Conservation (phyloP, 2,113 vertebrate genomes). For the Balaeniceps rex region DNA sequence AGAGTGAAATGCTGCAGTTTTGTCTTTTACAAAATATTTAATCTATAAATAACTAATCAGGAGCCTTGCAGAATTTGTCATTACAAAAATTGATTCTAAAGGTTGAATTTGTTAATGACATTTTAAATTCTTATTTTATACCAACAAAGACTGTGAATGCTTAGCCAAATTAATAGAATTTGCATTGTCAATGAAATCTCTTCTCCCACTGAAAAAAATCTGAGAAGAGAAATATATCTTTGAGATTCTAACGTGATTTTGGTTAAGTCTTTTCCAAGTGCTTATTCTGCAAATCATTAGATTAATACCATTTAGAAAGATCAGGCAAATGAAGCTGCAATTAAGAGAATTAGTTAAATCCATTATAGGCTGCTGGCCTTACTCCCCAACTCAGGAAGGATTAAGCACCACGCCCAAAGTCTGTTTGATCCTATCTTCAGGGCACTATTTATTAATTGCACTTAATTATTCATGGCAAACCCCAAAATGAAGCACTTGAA, state of each 20-base stretch:
- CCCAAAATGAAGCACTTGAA: constrained; percentile 43
- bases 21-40: neutral
- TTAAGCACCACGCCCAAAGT: constrained; percentile 64
- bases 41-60: constrained; percentile 18
- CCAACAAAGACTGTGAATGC: neutral
- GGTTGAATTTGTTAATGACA: constrained; percentile 22
- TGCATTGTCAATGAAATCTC: constrained; percentile 13
- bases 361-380: constrained; percentile 62
- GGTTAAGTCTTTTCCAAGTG: constrained; percentile 57
- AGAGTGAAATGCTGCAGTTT: neutral
- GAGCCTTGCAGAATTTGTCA: neutral
- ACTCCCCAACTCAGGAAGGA: constrained; percentile 60
- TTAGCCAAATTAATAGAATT: constrained; percentile 43
- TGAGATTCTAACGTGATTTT: constrained; percentile 53
- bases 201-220: neutral
- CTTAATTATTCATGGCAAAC: constrained; percentile 61
- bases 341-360: constrained; percentile 70
- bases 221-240: constrained; percentile 3
- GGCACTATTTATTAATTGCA: constrained; percentile 66
- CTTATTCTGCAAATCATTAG: constrained; percentile 65
- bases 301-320: constrained; percentile 67
- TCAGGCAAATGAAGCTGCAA: constrained; percentile 67
- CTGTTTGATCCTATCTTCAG: constrained; percentile 61
- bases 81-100: neutral
- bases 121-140: constrained; percentile 30